Base-by-base conservation (phyloP, 2,888 invertebrate species). In the Anticlea derivata region DNA sequence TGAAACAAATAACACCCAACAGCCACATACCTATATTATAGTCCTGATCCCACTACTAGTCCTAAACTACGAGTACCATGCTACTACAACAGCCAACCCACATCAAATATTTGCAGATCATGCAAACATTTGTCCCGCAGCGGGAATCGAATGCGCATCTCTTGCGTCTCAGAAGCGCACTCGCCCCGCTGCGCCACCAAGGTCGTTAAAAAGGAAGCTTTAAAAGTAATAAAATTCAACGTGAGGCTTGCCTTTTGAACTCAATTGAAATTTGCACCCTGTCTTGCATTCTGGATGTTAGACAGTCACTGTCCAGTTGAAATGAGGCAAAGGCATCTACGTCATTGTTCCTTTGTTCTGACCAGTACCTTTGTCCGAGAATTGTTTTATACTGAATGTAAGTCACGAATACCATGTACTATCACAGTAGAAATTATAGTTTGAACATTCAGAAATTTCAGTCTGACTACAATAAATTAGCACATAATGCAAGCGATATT, bases 361-460 rank as follows among this genome's bases (percentile, higher is more conserved):
- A 81, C 81, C 83, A 78, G 78, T 77, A 80, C 84, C 86, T 88
- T 88, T 89, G 89, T 89, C 83, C 83, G 79, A 83, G 86, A 81
- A 88, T 87, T 88, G 89, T 89, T 88, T 87, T 86, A 85, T 86
- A 86, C 84, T 68, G 84, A 86, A 88, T 88, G 85, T 89, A 85
- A 89, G 90, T 89, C 90, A 90, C 90, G 90, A 90, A 87, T 83
- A 76, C 75, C 81, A 70, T 89, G 87, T 89, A 83, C 41, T 12
- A 26, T 27, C 20, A 27, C 30, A 46, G 51, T 31, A 22, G 12
- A 22, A 10, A 12, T 22, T 0, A 41, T 37, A 51, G 46, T 41
- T 6, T 4, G 6, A 6, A 11, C 1, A 5, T 7, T 20, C n/a
- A 2, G 24, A 26, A 51, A 10, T 22, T 35, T 46, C 46, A 46